Base-by-base conservation (phyloP, 1,140 invertebrate genomes). In the Eciton burchellii region DNA sequence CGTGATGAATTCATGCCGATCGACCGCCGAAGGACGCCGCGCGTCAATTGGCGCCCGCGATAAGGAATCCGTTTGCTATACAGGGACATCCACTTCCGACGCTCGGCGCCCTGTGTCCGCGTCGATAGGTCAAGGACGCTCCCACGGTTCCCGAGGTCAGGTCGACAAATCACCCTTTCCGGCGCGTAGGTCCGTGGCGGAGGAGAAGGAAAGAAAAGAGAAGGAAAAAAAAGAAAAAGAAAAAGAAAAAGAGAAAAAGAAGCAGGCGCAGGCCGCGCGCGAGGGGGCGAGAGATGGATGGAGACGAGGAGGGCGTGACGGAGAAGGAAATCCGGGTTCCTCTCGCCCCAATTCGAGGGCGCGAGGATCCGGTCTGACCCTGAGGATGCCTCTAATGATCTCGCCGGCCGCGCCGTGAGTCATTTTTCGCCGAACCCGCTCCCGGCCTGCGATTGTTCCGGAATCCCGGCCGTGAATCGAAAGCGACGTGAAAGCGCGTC, bases 151-250 rank as follows among this genome's bases (percentile, higher is more conserved):
- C 91, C 92, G 90, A 91, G 93, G 92, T 94, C 92, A 93, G 90
- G 91, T 93, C 92, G 92, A 93, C 93, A 92, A 93, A 93, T 93
- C 93, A 93, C 93, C 93, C 93, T 93, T 93, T 93, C 89, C 92
- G 84, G 84, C 84, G 83, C 84, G 82, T 85, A 86, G 77, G 83
- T 84, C 72, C 72, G 82, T 82, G 73, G 73, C 72, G 84, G 74
- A 87, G 84, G 81, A 74, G 45, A 79, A 76, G 52, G 21, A n/a
- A n/a, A n/a, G n/a, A n/a, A n/a, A n/a, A n/a, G n/a, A n/a, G n/a
- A n/a, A n/a, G n/a, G n/a, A n/a, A n/a, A n/a, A n/a, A n/a, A n/a
- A n/a, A n/a, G n/a, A n/a, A n/a, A n/a, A n/a, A n/a, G n/a, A n/a
- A n/a, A n/a, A n/a, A n/a, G n/a, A n/a, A n/a, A n/a, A n/a, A n/a